These are phyloP conservation scores for Heterochromis multidens DNA, from an alignment of 2,113 vertebrate genomes.

Conservation along the genomic window DNA sequence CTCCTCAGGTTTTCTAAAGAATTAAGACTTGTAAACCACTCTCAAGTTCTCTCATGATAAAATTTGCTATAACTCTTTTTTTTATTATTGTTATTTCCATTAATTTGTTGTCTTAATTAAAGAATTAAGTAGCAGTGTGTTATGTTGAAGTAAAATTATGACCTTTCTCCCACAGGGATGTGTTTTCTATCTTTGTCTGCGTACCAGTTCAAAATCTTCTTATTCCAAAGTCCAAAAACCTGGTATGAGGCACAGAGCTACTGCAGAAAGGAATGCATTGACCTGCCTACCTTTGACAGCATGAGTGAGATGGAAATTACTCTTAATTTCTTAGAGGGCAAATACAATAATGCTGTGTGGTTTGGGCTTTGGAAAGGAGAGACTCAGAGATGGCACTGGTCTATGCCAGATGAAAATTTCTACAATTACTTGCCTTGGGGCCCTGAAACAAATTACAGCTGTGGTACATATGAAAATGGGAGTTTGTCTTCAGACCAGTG, in stretches of 20 bases:
- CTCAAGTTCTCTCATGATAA: background rate
- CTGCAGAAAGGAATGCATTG: background rate
- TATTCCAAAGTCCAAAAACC: background rate
- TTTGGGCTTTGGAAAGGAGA: background rate
- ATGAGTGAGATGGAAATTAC: background rate
- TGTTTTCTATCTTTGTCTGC: background rate
- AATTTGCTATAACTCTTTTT: background rate
- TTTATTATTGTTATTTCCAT: too few relatives aligned
- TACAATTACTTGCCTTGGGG: background rate
- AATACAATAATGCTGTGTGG: background rate
- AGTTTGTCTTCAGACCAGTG: background rate
- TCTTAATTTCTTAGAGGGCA: background rate
- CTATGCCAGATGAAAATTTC: background rate
- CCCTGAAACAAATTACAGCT: background rate
- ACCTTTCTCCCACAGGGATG: background rate
- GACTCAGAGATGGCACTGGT: background rate
- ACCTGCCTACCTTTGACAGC: slow-evolving; percentile 13
- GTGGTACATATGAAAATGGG: background rate
- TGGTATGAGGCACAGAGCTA: background rate
- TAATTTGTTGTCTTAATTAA: background rate
- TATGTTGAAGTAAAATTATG: background rate
- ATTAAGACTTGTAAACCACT: background rate
- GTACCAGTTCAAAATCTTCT: fast-evolving
- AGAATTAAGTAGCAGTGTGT: background rate
- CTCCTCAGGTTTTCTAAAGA: background rate